Conservation (phyloP, 1,140 invertebrate species). For the Drosophila navojoa region DNA sequence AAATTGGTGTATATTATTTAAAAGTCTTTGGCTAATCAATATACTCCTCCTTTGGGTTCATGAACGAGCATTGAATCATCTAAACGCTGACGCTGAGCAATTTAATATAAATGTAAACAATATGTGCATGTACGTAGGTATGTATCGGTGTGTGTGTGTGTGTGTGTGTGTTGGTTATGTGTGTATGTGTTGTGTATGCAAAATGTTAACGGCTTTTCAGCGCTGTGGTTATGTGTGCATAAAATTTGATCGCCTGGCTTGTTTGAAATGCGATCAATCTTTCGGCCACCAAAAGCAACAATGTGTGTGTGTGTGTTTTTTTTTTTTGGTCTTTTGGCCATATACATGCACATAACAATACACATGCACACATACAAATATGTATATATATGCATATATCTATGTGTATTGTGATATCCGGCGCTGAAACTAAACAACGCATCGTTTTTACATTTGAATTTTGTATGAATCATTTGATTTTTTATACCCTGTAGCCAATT, state of each 20-base stretch:
- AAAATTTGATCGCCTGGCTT: constrained; percentile 45
- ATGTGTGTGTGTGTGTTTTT: too few species aligned
- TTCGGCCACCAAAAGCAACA: constrained; percentile 33
- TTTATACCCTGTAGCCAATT: constrained; percentile 14
- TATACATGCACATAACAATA: background rate
- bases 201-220: constrained; percentile 52
- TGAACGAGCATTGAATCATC: too few species aligned
- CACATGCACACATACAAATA: background rate
- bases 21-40: too few species aligned
- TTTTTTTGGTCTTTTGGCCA: background rate
- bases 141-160: constrained; percentile 4
- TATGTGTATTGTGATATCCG: constrained; percentile 33
- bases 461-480: constrained; percentile 54
- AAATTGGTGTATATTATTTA: too few species aligned
- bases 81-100: constrained; percentile 40
- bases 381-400: background rate
- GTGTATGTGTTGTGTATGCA: constrained; percentile 25
- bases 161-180: background rate
- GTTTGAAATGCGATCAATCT: constrained; percentile 58
- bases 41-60: too few species aligned
- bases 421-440: constrained; percentile 52
- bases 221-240: constrained; percentile 22
- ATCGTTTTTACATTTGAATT: constrained; percentile 62
- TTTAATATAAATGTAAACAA: constrained; percentile 43
- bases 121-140: background rate